Evolutionary conservation across 2,113 vertebrate genomes (phyloP).

Genomic region (Indicator indicator): DNA sequence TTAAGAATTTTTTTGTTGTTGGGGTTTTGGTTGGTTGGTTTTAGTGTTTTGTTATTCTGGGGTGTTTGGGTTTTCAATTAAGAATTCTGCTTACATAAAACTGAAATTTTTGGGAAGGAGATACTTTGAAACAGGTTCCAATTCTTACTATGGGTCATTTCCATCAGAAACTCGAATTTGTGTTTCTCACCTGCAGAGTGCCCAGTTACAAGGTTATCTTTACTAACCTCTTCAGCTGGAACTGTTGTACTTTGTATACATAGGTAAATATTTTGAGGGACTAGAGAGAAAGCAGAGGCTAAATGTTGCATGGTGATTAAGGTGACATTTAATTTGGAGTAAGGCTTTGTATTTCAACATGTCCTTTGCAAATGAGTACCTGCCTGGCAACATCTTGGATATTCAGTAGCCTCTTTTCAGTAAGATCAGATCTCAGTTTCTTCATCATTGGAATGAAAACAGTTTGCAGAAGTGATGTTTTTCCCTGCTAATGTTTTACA

Average conservation of each 20-base stretch:
- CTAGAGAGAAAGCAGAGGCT: neutral
- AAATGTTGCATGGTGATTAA: neutral
- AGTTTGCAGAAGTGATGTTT: neutral
- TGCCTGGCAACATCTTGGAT: neutral
- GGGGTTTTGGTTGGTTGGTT: neutral
- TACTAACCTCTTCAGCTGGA: neutral
- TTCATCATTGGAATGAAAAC: neutral
- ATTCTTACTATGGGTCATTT: neutral
- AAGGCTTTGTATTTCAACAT: neutral
- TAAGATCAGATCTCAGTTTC: neutral
- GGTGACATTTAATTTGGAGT: neutral
- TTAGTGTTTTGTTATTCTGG: neutral
- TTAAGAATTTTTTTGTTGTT: neutral
- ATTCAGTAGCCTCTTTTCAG: neutral
- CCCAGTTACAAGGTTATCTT: neutral
- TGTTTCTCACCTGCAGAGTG: neutral
- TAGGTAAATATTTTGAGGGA: neutral
- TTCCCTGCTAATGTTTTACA: neutral
- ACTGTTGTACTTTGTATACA: neutral
- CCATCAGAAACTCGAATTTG: neutral
- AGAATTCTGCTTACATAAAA: neutral
- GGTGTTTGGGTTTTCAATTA: rapidly evolving
- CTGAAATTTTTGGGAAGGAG: neutral
- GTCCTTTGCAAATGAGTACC: neutral
- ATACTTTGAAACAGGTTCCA: neutral